Conservation (phyloP, 1,140 invertebrate genomes). For the Nephila pilipes region DNA sequence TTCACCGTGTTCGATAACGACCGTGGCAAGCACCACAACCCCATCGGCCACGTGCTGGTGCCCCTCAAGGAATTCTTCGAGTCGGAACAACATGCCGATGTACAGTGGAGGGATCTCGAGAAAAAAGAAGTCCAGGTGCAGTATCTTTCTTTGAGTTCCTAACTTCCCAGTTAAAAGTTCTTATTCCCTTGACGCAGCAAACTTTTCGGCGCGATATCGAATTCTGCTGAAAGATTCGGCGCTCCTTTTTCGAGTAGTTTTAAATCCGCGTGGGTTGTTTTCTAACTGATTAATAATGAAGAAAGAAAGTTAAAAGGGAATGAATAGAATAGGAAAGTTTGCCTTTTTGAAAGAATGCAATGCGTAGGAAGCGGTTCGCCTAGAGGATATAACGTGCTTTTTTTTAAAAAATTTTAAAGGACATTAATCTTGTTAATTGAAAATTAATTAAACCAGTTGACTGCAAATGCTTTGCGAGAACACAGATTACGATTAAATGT, state of each 20-base stretch:
- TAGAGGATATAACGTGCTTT: too few species aligned
- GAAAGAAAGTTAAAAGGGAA: background rate
- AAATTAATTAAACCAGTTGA: too few species aligned
- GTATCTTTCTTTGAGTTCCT: background rate
- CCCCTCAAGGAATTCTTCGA: conserved; percentile 85
- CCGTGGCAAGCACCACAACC: conserved; percentile 85
- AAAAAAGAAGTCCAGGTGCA: conserved; percentile 56
- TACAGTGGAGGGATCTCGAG: conserved; percentile 79
- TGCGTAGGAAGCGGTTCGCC: too few species aligned
- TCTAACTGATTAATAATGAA: background rate
- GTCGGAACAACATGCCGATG: conserved; percentile 80
- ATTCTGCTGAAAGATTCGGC: background rate
- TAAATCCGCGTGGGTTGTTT: background rate
- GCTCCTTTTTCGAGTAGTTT: background rate
- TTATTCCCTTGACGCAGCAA: too few species aligned
- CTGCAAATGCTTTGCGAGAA: too few species aligned
- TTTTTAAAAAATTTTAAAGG: too few species aligned
- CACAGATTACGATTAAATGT: too few species aligned
- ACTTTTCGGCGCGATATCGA: background rate
- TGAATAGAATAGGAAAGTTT: background rate
- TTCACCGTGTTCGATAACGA: conserved; percentile 88
- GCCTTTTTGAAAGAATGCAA: too few species aligned
- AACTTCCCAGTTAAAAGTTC: background rate
- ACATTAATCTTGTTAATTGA: too few species aligned
- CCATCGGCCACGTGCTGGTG: conserved; percentile 88